Percentiles rank a stretch among this genome's conserved stretches.
Conservation (phyloP, 2,113 vertebrate species). For the Turdus rufiventris region DNA sequence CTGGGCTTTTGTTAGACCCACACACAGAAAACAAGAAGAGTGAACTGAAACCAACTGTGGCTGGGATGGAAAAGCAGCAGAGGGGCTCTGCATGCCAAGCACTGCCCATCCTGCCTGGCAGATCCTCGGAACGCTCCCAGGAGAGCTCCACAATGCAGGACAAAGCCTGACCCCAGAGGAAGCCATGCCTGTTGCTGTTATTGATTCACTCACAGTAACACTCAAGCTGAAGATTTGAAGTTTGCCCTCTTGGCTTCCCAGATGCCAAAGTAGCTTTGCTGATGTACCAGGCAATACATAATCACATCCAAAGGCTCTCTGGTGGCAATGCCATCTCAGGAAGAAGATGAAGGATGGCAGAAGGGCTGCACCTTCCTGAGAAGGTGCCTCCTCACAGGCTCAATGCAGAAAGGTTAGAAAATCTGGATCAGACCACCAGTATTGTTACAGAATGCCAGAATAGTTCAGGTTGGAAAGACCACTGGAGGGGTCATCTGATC, state of each 20-base stretch:
- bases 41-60: accelerated
- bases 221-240: not conserved
- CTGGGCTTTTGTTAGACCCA: not conserved
- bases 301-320: not conserved
- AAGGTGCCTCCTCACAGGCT: not conserved
- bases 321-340: not conserved
- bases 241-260: not conserved
- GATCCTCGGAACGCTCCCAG: accelerated
- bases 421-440: accelerated
- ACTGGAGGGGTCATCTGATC: not conserved
- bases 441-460: not conserved
- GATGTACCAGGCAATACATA: not conserved
- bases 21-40: not conserved
- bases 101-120: not conserved
- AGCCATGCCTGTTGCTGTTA: accelerated
- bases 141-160: not conserved
- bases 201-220: not conserved
- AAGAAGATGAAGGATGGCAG: not conserved
- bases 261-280: not conserved
- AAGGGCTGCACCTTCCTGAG: not conserved
- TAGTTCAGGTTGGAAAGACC: not conserved
- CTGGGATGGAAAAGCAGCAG: not conserved
- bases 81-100: not conserved
- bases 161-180: accelerated
- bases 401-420: not conserved